Percentiles rank a stretch among this genome's conserved stretches.
Conservation (phyloP, 2,113 vertebrate genomes). For the Oreochromis niloticus region DNA sequence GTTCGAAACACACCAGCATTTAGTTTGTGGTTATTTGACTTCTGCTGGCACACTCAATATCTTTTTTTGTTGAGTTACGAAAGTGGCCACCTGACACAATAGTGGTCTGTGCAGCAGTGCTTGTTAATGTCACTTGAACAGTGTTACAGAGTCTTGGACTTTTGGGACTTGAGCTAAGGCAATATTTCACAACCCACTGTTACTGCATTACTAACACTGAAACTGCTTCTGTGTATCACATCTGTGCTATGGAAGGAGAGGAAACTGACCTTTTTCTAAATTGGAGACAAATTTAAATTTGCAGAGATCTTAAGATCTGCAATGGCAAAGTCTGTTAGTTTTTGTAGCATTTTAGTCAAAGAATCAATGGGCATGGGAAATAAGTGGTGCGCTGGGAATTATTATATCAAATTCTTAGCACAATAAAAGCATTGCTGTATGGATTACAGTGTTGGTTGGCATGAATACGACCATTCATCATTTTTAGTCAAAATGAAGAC, state of each 20-base stretch:
- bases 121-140: not conserved
- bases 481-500: not conserved
- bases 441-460: not conserved
- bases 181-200: not conserved
- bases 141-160: not conserved
- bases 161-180: not conserved
- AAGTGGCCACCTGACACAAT: not conserved
- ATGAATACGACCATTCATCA: not conserved
- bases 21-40: not conserved
- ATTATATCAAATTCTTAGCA: rapidly evolving
- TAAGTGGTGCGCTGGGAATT: not conserved
- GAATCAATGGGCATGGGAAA: not conserved
- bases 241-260: not conserved
- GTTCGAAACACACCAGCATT: not conserved
- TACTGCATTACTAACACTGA: not conserved
- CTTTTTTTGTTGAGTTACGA: not conserved
- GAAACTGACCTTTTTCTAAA: not conserved
- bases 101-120: not conserved
- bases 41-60: not conserved
- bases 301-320: not conserved
- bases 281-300: not conserved
- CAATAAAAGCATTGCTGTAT: not conserved
- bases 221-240: not conserved
- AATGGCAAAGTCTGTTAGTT: not conserved
- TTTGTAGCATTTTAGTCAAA: not conserved